Base-by-base conservation (phyloP, 2,888 invertebrate species). In the Orchesella flavescens region DNA sequence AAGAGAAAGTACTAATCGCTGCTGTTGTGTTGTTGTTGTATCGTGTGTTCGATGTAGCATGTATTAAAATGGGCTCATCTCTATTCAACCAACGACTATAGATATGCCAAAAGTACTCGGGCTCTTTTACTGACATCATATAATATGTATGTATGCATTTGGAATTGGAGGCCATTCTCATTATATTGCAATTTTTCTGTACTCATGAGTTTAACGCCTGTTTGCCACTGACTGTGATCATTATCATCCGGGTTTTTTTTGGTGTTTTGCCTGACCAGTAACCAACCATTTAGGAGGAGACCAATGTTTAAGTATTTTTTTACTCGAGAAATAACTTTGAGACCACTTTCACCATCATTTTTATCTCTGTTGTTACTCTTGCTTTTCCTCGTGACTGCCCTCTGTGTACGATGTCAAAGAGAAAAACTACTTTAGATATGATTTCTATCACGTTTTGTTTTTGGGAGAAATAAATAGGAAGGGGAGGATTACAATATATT, bases 131-230 rank as follows among this genome's bases (percentile, higher is more conserved):
- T 7, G 7, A 34, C 34, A 34, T 34, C 34, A 34, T 34, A 34
- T 7, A 34, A n/a, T n/a, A n/a, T n/a, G n/a, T n/a, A n/a, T n/a
- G n/a, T n/a, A n/a, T n/a, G n/a, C n/a, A n/a, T n/a, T n/a, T 34
- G 34, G 34, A 34, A 4, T 34, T 34, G 34, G 34, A 2, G 78
- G 63, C 44, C 46, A 71, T 71, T 78, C 78, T 63, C 78, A 79
- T 80, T 80, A 80, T 73, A 74, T 80, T 57, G 80, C 80, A 57
- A 80, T 80, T 80, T 79, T 66, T 53, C 43, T 53, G 15, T 13
- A 74, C 68, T 74, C 74, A 72, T 79, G 72, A 73, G 80, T 81
- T 81, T 81, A 69, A 74, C 74, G 81, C 81, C 69, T 81, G 74
- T 73, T 80, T 80, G 73, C 73, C 15, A 80, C 73, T 72, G 80